Evolutionary conservation across 2,113 vertebrate species (phyloP).

Genomic region (Agapornis roseicollis): DNA sequence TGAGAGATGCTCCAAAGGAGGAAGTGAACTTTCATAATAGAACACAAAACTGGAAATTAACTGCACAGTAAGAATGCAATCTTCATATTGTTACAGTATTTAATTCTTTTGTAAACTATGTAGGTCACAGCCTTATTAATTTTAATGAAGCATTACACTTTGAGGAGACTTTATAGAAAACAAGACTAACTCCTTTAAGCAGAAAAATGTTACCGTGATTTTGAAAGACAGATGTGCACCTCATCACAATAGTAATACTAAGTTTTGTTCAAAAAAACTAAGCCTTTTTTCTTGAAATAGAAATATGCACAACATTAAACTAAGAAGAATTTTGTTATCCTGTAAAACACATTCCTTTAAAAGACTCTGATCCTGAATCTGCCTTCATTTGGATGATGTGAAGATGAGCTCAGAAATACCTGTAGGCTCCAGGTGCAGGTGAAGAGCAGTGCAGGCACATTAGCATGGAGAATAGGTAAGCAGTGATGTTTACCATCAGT

Average conservation of each 20-base stretch:
- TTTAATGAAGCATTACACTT: slow-evolving; percentile 58
- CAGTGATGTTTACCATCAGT: background rate
- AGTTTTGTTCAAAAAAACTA: slow-evolving; percentile 22
- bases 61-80: background rate
- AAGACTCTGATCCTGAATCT: background rate
- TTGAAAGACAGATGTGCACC: slow-evolving; percentile 3
- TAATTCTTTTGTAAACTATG: slow-evolving; percentile 50
- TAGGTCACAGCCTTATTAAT: slow-evolving; percentile 52
- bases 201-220: slow-evolving; percentile 32
- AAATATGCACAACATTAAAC: background rate
- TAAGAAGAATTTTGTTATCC: background rate
- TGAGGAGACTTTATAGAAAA: slow-evolving; percentile 47
- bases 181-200: slow-evolving; percentile 39
- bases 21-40: background rate
- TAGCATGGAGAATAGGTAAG: background rate
- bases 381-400: background rate
- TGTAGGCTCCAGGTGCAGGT: background rate
- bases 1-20: slow-evolving; percentile 56
- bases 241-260: slow-evolving; percentile 31
- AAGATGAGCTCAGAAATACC: background rate
- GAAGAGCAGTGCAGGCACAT: background rate
- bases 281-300: slow-evolving; percentile 40
- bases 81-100: slow-evolving; percentile 33
- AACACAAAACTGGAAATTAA: slow-evolving; percentile 43
- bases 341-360: background rate